Evolutionary conservation across 2,797 vertebrate species (phyloP).

Genomic region (Mormyrops attenuatus): DNA sequence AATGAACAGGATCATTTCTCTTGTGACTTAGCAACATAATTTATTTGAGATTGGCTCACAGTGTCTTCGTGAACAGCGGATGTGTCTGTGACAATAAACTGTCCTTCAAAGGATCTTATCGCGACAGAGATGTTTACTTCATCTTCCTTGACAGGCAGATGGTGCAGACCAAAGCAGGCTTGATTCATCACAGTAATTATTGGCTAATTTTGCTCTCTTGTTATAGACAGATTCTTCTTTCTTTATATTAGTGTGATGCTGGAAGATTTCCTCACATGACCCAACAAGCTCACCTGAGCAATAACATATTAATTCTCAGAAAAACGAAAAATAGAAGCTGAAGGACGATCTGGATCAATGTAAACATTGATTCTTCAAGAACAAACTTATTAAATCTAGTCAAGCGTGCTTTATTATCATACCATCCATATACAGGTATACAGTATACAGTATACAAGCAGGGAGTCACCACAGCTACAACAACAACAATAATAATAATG

Average conservation of each 20-base stretch:
- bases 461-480: not conserved
- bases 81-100: not conserved
- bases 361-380: not conserved
- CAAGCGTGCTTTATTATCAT: not conserved
- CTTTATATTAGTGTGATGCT: not conserved
- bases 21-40: not conserved
- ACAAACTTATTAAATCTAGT: not conserved
- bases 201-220: not conserved
- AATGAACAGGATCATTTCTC: not conserved
- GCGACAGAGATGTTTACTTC: not conserved
- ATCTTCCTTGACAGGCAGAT: not conserved
- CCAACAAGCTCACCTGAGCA: not conserved
- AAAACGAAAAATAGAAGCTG: not conserved
- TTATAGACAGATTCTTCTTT: not conserved
- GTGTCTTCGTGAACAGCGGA: not conserved
- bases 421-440: not conserved
- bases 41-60: not conserved
- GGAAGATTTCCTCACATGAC: not conserved
- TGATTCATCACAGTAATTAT: not conserved
- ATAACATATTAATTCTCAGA: not conserved
- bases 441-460: not conserved
- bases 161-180: not conserved
- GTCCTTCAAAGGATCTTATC: not conserved
- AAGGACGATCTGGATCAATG: not conserved
- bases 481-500: not conserved